Percentiles rank a stretch among this genome's conserved stretches.
Conservation (phyloP, 2,797 vertebrate genomes). For the Sebastes jordani region DNA sequence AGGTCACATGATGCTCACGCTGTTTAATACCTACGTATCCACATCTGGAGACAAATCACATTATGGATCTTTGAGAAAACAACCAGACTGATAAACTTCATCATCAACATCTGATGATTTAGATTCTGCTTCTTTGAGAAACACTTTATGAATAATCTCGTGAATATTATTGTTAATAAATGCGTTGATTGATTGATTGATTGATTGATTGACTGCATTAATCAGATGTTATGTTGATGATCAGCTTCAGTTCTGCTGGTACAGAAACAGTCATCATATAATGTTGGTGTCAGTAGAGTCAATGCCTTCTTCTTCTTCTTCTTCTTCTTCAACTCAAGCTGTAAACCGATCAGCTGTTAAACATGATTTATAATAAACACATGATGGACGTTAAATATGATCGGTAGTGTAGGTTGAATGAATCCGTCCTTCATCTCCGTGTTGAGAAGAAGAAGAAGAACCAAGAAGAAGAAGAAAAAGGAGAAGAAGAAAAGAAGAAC, state of each 20-base stretch:
- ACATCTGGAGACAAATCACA: too few species aligned
- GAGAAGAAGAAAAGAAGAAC: too few species aligned
- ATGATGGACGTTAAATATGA: too few species aligned
- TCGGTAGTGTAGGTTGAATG: too few species aligned
- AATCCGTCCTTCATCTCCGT: too few species aligned
- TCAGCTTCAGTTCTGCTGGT: neutral
- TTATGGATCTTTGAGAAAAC: too few species aligned
- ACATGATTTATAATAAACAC: too few species aligned
- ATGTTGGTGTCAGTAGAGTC: neutral
- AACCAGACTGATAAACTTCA: neutral
- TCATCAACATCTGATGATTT: neutral
- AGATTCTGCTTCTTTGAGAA: accelerated
- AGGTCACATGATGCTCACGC: neutral
- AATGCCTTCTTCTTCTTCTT: neutral
- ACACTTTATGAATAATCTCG: neutral
- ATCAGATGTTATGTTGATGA: neutral
- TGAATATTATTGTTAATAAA: too few species aligned
- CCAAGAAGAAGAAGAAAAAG: too few species aligned
- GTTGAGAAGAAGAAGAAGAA: too few species aligned
- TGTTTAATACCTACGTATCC: neutral
- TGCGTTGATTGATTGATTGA: too few species aligned
- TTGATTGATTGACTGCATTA: neutral
- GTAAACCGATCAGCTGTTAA: too few species aligned
- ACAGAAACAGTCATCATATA: neutral
- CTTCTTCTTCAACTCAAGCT: neutral